Conservation (phyloP, 2,888 invertebrate species). For the Hybos culiciformis region DNA sequence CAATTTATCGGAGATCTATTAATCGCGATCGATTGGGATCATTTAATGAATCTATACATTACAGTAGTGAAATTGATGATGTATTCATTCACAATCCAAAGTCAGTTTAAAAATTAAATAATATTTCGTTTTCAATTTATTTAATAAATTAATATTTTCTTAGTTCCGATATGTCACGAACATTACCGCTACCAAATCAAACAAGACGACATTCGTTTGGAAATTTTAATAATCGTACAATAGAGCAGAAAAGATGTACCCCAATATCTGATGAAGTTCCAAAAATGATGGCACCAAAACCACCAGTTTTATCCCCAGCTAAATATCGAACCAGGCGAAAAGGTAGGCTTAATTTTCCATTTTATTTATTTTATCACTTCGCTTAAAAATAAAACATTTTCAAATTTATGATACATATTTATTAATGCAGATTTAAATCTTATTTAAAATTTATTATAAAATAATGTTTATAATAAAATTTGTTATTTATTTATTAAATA, state of each 20-base stretch:
- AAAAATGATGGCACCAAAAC: constrained; percentile 34
- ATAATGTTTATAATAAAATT: too few relatives aligned
- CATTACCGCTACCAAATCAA: constrained; percentile 15
- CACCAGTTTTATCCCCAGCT: constrained; percentile 28
- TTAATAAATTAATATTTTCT: not conserved
- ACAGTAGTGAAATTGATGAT: constrained; percentile 27
- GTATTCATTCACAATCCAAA: constrained; percentile 29
- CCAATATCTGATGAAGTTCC: constrained; percentile 34
- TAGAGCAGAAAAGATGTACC: constrained; percentile 20
- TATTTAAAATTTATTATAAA: too few relatives aligned
- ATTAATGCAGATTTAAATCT: not conserved
- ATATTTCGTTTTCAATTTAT: not conserved
- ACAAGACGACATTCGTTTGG: constrained; percentile 33
- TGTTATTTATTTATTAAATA: too few relatives aligned
- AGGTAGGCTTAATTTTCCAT: constrained; percentile 23
- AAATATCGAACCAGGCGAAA: constrained; percentile 28
- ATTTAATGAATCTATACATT: constrained; percentile 29
- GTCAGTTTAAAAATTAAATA: constrained; percentile 19
- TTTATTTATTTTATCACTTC: too few relatives aligned
- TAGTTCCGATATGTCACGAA: constrained; percentile 8
- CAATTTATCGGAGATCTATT: constrained; percentile 11
- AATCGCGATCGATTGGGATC: constrained; percentile 32
- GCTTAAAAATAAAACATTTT: too few relatives aligned
- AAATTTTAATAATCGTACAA: constrained; percentile 27
- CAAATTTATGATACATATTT: not conserved